These are phyloP conservation scores for Hyposoter dolosus DNA, from an alignment of 2,888 invertebrate genomes.

Conservation along the genomic window DNA sequence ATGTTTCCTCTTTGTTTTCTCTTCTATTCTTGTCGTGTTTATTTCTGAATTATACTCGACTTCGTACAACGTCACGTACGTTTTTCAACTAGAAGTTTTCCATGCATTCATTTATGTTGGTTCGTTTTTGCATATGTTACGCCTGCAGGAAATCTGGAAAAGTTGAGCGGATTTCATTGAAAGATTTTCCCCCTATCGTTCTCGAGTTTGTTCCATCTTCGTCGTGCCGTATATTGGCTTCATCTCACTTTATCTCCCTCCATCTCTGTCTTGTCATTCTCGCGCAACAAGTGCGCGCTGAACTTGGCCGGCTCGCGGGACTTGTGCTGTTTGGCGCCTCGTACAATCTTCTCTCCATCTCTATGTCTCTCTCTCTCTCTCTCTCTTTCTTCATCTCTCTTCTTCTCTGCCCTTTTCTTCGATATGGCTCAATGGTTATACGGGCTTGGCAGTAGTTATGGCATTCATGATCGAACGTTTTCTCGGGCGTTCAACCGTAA, in stretches of 20 bases:
- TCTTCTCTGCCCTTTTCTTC: conserved; percentile 19
- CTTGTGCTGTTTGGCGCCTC: conserved; percentile 37
- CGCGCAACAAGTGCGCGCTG: conserved; percentile 64
- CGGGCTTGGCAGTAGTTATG: conserved; percentile 39
- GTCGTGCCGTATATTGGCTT: conserved; percentile 27
- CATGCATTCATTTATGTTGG: neutral
- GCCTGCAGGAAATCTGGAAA: neutral
- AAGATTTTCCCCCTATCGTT: conserved; percentile 39
- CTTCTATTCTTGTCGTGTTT: conserved; percentile 20
- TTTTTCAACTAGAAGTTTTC: neutral
- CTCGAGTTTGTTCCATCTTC: conserved; percentile 39
- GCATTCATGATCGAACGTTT: conserved; percentile 58
- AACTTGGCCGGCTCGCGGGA: conserved; percentile 55
- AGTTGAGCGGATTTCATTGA: conserved; percentile 42
- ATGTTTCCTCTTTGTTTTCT: neutral
- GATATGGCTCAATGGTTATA: conserved; percentile 35
- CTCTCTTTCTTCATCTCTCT: neutral
- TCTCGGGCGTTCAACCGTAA: conserved; percentile 33
- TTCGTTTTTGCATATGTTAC: neutral
- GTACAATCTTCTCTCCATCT: conserved; percentile 22
- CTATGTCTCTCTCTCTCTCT: neutral
- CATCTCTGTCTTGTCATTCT: conserved; percentile 59
- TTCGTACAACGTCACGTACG: neutral
- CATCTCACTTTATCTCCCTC: conserved; percentile 28
- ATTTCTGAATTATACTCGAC: conserved; percentile 1